Base-by-base conservation (phyloP, 30 jellyfish, hydroid and myxozoan species). In the Catostylus mosaicus region DNA sequence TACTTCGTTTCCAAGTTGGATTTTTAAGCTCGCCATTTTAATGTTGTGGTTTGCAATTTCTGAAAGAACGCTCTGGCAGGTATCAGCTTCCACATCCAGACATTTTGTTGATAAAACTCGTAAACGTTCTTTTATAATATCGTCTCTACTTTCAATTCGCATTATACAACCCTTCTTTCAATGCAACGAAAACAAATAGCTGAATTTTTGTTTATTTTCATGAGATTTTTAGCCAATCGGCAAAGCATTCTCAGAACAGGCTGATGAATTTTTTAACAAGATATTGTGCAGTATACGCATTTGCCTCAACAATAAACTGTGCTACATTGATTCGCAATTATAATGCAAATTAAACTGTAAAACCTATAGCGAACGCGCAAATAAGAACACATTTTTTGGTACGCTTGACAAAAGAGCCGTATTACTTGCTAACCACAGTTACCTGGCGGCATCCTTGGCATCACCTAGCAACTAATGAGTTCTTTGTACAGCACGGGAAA, bases 191-290 rank as follows among this genome's bases (percentile, higher is more conserved):
- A 33, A 30, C 56, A 66, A 33, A 30, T 30, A 66, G 18, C 48
- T 23, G 59, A 32, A n/a, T 27, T 33, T 27, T 16, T 66, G 57
- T 66, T 66, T 30, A 66, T 66, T 66, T 33, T 33, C 56, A 33
- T 27, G 32, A 23, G 27, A 19, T 19, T 11, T 57, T 26, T 23
- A 14, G 23, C 78, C 78, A 66, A 66, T 66, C 48, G 59, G 33
- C 59, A n/a, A 27, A 11, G 31, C 8, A 8, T 61, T 20, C 32
- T 19, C 59, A 18, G 4, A 33, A 33, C 30, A 66, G 30, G 27
- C 32, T 30, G 27, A 66, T 33, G 22, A 30, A 66, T 66, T 66
- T 66, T 30, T 66, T 66, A 66, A 66, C 59, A 30, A 33, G 32
- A 30, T 66, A 66, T 66, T 66, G 59, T 33, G 14, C 11, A 40